A percentile compares a stretch with the other conserved stretches of the same genome.
Evolutionary conservation across 1,140 invertebrate genomes (phyloP).

Genomic region (Aplysia californica): DNA sequence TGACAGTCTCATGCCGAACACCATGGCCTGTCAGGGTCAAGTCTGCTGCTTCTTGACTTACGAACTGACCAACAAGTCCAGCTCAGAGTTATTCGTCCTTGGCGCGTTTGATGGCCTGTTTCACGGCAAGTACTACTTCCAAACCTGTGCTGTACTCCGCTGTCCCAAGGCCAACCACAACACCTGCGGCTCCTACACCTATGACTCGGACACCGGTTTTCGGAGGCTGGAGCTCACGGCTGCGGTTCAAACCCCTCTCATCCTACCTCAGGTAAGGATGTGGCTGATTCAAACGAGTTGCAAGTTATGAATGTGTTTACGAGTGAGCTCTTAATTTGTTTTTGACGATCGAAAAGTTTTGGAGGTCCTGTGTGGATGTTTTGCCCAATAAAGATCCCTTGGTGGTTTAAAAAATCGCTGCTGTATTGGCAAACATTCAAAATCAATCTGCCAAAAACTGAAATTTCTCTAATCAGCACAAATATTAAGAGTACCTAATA

Average conservation of each 20-base stretch:
- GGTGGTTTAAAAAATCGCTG: too few relatives aligned
- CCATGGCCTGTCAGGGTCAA: constrained; percentile 1
- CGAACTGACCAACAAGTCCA: not conserved
- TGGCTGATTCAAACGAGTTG: too few relatives aligned
- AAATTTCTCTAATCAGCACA: too few relatives aligned
- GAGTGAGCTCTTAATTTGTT: too few relatives aligned
- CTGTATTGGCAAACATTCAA: too few relatives aligned
- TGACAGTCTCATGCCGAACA: too few relatives aligned
- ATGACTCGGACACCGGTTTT: not conserved
- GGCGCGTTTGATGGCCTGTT: constrained; percentile 12
- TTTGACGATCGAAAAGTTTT: too few relatives aligned
- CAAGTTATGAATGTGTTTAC: too few relatives aligned
- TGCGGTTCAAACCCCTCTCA: not conserved
- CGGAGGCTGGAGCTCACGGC: not conserved
- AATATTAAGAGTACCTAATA: too few relatives aligned
- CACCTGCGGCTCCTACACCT: not conserved
- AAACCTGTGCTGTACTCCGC: not conserved
- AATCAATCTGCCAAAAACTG: too few relatives aligned
- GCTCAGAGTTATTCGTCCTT: not conserved
- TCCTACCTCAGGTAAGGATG: not conserved
- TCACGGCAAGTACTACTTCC: constrained; percentile 10
- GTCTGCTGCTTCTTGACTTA: constrained; percentile 13
- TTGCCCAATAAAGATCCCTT: too few relatives aligned
- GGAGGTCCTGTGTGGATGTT: too few relatives aligned
- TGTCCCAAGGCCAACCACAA: not conserved